A percentile compares a stretch with the other conserved stretches of the same genome.
These are phyloP conservation scores for Drosophila tropicalis DNA, from an alignment of 1,140 invertebrate species.

Conservation along the genomic window DNA sequence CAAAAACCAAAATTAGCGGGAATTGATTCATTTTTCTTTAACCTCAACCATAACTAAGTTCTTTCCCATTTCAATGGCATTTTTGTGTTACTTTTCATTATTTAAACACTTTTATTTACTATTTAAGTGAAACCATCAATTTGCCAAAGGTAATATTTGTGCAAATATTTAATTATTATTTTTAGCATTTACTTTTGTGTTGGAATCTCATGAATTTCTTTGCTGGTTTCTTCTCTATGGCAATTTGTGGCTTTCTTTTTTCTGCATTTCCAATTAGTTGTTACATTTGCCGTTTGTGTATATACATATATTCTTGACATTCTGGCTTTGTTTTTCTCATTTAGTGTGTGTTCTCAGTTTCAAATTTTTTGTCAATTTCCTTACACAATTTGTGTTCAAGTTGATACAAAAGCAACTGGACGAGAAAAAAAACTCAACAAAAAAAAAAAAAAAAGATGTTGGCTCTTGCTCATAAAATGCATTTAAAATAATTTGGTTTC, in stretches of 20 bases:
- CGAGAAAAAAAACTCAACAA: neutral
- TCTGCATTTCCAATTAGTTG: neutral
- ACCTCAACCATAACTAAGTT: too few relatives aligned
- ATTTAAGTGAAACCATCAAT: neutral
- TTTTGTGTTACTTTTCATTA: neutral
- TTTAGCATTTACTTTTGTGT: neutral
- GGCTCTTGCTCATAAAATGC: slow-evolving; percentile 28
- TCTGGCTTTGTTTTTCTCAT: slow-evolving; percentile 15
- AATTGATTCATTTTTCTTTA: too few relatives aligned
- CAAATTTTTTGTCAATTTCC: slow-evolving; percentile 32
- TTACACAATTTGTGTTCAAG: slow-evolving; percentile 27
- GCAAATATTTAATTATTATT: neutral
- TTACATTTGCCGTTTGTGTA: neutral
- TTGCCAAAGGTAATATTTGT: neutral
- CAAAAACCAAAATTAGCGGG: too few relatives aligned
- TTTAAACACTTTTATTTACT: neutral
- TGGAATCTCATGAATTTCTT: neutral
- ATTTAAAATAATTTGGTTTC: slow-evolving; percentile 49
- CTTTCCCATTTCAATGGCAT: neutral
- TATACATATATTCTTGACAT: neutral
- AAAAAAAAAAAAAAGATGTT: neutral
- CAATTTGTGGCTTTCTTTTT: neutral
- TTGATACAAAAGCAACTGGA: slow-evolving; percentile 24
- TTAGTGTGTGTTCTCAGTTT: neutral
- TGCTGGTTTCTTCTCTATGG: neutral